Base-by-base conservation (phyloP, 2,888 invertebrate genomes). In the Brenthis hecate region DNA sequence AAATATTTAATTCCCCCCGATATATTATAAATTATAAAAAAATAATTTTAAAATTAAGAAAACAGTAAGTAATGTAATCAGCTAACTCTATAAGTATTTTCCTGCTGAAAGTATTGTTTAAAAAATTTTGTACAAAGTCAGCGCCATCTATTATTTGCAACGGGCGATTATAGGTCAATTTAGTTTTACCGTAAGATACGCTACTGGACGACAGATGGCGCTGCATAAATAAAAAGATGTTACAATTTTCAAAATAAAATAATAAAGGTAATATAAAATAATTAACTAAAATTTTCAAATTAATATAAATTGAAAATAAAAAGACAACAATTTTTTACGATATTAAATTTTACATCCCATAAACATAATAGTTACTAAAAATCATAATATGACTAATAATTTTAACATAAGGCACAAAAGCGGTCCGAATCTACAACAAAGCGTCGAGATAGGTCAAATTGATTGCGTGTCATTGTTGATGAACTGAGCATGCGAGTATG, bases 381-480 rank as follows among this genome's bases (percentile, higher is more conserved):
- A 43, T 43, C 8, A 43, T 43, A 43, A 11, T 43, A 43, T 43
- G 11, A 11, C 11, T 8, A 11, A 8, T 43, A 43, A 11, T 43
- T 43, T 43, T 11, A 43, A 11, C 36, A 43, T 43, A 11, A 43
- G 53, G 36, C 50, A 56, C 51, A 61, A 63, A 68, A 61, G 48
- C 65, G 63, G 58, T 50, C 58, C 58, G 19, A 60, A 68, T 70
- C 69, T 75, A 79, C 77, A 80, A 82, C 81, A 84, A 83, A 82
- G 80, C 81, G 79, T 75, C 73, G 79, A 83, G 76, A 83, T 85
- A 81, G 85, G 86, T 86, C 87, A 89, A 91, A 89, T 87, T 89
- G 88, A 89, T 88, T 87, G 90, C 87, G 88, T 88, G 83, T 78
- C 77, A 82, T 78, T 80, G 81, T 82, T 82, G 82, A 86, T 85